Evolutionary conservation across 2,113 vertebrate genomes (phyloP).

Genomic region (Pterocles gutturalis): DNA sequence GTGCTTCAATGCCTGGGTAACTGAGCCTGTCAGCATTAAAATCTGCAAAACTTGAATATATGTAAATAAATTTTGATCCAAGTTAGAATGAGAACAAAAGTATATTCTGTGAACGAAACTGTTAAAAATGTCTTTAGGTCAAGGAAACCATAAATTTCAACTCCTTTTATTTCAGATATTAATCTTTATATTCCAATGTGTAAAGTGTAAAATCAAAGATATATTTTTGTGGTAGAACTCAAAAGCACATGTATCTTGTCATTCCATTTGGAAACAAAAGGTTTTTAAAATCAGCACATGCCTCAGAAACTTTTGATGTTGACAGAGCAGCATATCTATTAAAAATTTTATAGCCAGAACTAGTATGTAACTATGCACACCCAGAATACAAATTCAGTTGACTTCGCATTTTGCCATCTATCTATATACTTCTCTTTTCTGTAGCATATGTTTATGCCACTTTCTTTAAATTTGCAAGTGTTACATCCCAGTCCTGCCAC

Average conservation of each 20-base stretch:
- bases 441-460: neutral
- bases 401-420: neutral
- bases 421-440: conserved; percentile 1
- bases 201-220: neutral
- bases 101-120: neutral
- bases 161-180: neutral
- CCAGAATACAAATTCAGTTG: neutral
- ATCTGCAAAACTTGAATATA: neutral
- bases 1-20: neutral
- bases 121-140: neutral
- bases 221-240: neutral
- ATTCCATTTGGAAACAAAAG: neutral
- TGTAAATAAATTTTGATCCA: neutral
- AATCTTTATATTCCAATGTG: neutral
- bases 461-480: conserved; percentile 23
- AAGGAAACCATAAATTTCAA: neutral
- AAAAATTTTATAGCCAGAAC: neutral
- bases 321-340: neutral
- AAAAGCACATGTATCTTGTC: conserved; percentile 33
- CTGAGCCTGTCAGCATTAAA: neutral
- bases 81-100: neutral
- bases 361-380: neutral
- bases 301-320: conserved; percentile 42
- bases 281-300: conserved; percentile 10
- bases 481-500: conserved; percentile 33